Evolutionary conservation across 2,888 invertebrate genomes (phyloP).

Genomic region (Hirudinaria manillensis): DNA sequence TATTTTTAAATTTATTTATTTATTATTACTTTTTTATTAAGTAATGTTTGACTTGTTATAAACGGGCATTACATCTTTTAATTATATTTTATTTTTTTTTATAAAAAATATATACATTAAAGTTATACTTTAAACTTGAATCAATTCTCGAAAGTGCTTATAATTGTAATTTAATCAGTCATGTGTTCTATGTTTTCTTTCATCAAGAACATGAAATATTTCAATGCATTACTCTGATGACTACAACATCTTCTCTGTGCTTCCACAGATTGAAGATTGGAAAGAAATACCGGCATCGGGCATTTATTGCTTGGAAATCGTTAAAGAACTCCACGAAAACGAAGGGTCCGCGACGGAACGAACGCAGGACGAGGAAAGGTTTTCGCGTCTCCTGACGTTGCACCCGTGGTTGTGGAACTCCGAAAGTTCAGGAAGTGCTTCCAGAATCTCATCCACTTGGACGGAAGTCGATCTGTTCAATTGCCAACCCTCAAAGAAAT

Average conservation of each 20-base stretch:
- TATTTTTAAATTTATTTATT: no score
- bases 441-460: neutral
- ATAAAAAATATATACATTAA: neutral
- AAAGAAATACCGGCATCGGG: constrained; percentile 25
- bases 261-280: constrained; percentile 14
- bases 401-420: constrained; percentile 21
- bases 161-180: no score
- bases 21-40: no score
- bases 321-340: neutral
- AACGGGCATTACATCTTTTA: neutral
- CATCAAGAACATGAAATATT: no score
- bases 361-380: neutral
- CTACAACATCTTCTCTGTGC: no score
- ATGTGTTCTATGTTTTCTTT: no score
- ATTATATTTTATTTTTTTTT: constrained; percentile 16
- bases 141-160: no score
- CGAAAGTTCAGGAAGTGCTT: neutral
- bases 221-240: no score
- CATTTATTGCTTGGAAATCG: constrained; percentile 18
- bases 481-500: neutral
- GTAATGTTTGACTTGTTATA: neutral
- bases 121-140: no score
- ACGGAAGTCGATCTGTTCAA: neutral
- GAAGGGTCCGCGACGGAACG: neutral
- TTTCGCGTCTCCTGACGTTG: neutral